Percentiles rank a stretch among this genome's conserved stretches.
Conservation (phyloP, 2,113 vertebrate species). For the Alouatta palliata region DNA sequence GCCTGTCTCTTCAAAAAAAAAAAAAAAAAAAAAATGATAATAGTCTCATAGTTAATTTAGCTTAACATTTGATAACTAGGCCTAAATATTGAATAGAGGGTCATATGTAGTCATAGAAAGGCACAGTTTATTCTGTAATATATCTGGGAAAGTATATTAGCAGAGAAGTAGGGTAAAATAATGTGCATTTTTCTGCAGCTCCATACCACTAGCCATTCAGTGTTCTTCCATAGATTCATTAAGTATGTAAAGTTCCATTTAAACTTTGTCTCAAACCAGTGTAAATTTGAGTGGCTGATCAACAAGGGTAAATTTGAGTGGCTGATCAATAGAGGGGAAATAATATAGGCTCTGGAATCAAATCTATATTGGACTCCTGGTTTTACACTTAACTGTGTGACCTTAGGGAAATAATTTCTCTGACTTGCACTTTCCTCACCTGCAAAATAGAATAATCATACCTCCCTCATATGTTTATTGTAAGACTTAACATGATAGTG, state of each 20-base stretch:
- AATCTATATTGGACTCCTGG: slow-evolving; percentile 33
- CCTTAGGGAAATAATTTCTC: slow-evolving; percentile 19
- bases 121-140: not conserved
- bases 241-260: not conserved
- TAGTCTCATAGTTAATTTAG: slow-evolving; percentile 10
- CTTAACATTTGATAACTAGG: slow-evolving; percentile 1
- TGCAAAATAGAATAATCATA: slow-evolving; percentile 2
- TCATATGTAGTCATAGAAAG: slow-evolving; percentile 32
- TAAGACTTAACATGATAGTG: not conserved
- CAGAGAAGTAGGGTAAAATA: slow-evolving; percentile 30
- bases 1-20: too few species aligned
- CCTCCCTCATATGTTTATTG: not conserved
- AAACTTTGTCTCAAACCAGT: slow-evolving; percentile 19
- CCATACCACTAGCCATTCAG: not conserved
- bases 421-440: not conserved
- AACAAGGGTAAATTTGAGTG: not conserved
- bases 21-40: not conserved
- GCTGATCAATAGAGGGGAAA: not conserved
- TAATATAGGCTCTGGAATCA: slow-evolving; percentile 21
- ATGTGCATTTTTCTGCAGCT: not conserved
- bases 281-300: not conserved
- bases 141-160: slow-evolving; percentile 5
- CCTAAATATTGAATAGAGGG: not conserved
- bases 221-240: not conserved
- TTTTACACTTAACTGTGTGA: not conserved